Base-by-base conservation (phyloP, 2,888 invertebrate genomes). In the Dicranocentrus wangi region DNA sequence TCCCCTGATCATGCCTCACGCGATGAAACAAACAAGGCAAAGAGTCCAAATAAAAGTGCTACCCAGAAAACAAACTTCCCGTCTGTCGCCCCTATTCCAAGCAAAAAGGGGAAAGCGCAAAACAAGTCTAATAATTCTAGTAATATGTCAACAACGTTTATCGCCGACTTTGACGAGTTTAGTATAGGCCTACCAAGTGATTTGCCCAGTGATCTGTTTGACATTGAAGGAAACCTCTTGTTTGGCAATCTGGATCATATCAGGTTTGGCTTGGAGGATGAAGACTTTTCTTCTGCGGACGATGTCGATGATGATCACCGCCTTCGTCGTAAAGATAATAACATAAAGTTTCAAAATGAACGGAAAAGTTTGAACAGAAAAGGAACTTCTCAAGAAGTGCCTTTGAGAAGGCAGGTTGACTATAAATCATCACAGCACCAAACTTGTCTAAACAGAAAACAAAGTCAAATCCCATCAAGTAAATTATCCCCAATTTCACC, bases 161-260 rank as follows among this genome's bases (percentile, higher is more conserved):
- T 65, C 15, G 58, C 69, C 2, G 78, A 82, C 13, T 65, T 82
- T 42, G 86, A 85, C 32, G 83, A 84, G 19, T 71, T 85, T 32
- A 87, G 85, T 53, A 65, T 79, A n/a, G 85, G 83, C 21, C 69
- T 85, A 10, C 85, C 85, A 0, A 84, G 81, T 82, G 87, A 87
- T 69, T 63, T 86, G 10, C 86, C 86, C n/a, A 82, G 81, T 72
- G 86, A 84, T 39, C 53, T 86, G 1, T 84, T 87, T 21, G 87
- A 87, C 80, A 80, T 86, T 61, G 86, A 85, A 43, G 87, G 86
- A 21, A 82, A 85, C 55, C 63, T 85, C 28, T 7, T 79, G 7
- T 72, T 84, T 71, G 83, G 80, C 5, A 73, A 82, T 28, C 70
- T 81, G 13, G 71, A 81, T 42, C 68, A 70, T 32, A 25, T 86